Evolutionary conservation across 2,888 invertebrate species (phyloP).

Genomic region (Acleris holmiana): DNA sequence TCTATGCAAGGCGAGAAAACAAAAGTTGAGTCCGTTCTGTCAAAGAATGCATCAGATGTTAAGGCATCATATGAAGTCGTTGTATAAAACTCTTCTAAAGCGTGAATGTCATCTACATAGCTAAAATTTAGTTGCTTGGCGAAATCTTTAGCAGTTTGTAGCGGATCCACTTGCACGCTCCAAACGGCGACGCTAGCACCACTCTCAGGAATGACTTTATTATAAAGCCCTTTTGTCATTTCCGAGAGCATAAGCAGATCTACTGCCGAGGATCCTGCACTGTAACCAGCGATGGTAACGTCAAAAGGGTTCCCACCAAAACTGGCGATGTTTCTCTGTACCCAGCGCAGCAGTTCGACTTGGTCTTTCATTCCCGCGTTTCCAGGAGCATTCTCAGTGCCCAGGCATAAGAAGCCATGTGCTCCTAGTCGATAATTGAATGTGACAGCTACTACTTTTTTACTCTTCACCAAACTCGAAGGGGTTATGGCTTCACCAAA

Average conservation of each 20-base stretch:
- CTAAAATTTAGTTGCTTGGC: constrained; percentile 49
- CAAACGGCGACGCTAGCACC: constrained; percentile 51
- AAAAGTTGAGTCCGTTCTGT: constrained; percentile 25
- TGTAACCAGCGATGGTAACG: constrained; percentile 59
- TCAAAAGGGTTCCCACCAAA: constrained; percentile 67
- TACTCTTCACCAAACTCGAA: constrained; percentile 34
- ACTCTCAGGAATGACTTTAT: constrained; percentile 61
- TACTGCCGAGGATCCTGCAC: constrained; percentile 60
- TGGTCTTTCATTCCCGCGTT: constrained; percentile 70
- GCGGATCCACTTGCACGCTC: constrained; percentile 55
- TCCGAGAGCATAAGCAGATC: constrained; percentile 60
- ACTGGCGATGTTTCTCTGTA: constrained; percentile 57
- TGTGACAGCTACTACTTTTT: constrained; percentile 42
- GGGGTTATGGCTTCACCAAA: constrained; percentile 33
- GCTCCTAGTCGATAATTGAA: constrained; percentile 48
- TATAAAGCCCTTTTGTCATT: constrained; percentile 56
- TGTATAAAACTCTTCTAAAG: constrained; percentile 58
- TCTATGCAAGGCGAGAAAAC: constrained; percentile 49
- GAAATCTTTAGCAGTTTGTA: constrained; percentile 55
- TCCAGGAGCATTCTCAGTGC: constrained; percentile 52
- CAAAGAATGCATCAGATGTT: constrained; percentile 28
- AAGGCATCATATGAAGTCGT: constrained; percentile 49
- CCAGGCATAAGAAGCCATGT: constrained; percentile 55
- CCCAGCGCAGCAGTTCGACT: constrained; percentile 60
- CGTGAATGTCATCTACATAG: constrained; percentile 50